phyloP scores from a whole-genome alignment of 2,888 invertebrate species.

The Pyrrhia umbra region DNA sequence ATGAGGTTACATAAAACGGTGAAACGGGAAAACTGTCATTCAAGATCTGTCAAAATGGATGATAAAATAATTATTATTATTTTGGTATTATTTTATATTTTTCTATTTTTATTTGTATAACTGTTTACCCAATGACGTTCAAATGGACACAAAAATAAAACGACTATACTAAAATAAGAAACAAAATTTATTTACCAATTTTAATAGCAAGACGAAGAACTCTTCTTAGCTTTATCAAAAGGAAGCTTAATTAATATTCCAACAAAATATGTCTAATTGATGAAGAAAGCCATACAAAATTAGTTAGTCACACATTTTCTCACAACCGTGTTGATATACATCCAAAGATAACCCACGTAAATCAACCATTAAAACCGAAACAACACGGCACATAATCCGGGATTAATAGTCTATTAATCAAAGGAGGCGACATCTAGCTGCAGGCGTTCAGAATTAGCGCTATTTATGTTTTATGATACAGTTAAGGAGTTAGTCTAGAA shows the following conservation, averaged over 20 bases:
- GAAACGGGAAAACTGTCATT: too few relatives aligned
- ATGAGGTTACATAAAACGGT: too few relatives aligned
- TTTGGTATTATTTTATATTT: too few relatives aligned
- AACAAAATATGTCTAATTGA: conserved; percentile 3
- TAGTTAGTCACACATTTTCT: conserved; percentile 46
- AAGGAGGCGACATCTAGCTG: conserved; percentile 70
- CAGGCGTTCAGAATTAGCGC: conserved; percentile 68
- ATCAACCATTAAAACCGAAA: conserved; percentile 67
- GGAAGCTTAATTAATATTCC: neutral
- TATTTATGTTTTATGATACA: conserved; percentile 51
- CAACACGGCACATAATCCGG: conserved; percentile 72
- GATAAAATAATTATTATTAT: too few relatives aligned
- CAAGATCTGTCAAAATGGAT: too few relatives aligned
- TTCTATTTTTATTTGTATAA: too few relatives aligned
- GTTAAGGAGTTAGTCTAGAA: conserved; percentile 15
- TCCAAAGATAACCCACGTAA: conserved; percentile 57
- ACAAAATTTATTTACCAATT: too few relatives aligned
- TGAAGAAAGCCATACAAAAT: conserved; percentile 26
- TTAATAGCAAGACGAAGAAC: too few relatives aligned
- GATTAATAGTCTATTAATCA: conserved; percentile 80
- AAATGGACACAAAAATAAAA: too few relatives aligned
- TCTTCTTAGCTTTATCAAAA: neutral
- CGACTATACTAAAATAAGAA: too few relatives aligned
- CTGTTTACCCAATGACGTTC: too few relatives aligned
- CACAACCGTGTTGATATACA: conserved; percentile 43